These are phyloP conservation scores for Hirundichthys speculiger DNA, from an alignment of 2,113 vertebrate genomes.

Conservation along the genomic window DNA sequence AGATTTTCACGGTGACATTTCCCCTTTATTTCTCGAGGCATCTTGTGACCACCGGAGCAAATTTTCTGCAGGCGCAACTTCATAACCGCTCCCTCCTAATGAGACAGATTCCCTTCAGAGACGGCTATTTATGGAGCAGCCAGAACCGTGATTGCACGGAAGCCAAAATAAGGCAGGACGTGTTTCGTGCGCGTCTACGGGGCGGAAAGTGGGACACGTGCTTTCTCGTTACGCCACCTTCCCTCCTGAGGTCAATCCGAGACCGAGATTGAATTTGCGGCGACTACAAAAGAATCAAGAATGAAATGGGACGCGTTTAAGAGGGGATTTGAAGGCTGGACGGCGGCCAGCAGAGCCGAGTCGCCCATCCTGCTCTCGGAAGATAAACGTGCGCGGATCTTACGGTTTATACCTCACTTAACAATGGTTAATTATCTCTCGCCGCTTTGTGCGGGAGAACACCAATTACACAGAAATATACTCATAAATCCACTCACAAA, in stretches of 20 bases:
- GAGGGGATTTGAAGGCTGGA: background rate
- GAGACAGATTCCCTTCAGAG: slow-evolving; percentile 61
- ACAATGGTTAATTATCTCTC: slow-evolving; percentile 69
- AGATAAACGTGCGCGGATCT: slow-evolving; percentile 58
- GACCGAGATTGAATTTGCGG: slow-evolving; percentile 29
- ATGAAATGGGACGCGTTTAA: slow-evolving; percentile 22
- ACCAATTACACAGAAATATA: slow-evolving; percentile 55
- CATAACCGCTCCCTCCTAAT: slow-evolving; percentile 45
- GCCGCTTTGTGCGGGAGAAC: slow-evolving; percentile 48
- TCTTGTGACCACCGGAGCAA: slow-evolving; percentile 39
- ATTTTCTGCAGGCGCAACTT: slow-evolving; percentile 44
- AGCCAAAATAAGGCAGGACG: slow-evolving; percentile 20
- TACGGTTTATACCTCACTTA: slow-evolving; percentile 58
- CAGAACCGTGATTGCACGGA: slow-evolving; percentile 30
- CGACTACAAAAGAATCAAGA: slow-evolving; percentile 27
- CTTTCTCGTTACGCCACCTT: slow-evolving; percentile 12
- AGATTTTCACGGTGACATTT: slow-evolving; percentile 1
- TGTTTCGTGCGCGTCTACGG: slow-evolving; percentile 4
- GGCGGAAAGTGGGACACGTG: background rate
- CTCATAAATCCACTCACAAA: slow-evolving; percentile 51
- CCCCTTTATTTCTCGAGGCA: slow-evolving; percentile 30
- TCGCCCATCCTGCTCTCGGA: slow-evolving; percentile 20
- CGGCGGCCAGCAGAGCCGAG: slow-evolving; percentile 29
- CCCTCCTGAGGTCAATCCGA: slow-evolving; percentile 32
- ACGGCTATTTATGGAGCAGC: slow-evolving; percentile 50